Base-by-base conservation (phyloP, 2,797 vertebrate species). In the Myoxocephalus aenaeus region DNA sequence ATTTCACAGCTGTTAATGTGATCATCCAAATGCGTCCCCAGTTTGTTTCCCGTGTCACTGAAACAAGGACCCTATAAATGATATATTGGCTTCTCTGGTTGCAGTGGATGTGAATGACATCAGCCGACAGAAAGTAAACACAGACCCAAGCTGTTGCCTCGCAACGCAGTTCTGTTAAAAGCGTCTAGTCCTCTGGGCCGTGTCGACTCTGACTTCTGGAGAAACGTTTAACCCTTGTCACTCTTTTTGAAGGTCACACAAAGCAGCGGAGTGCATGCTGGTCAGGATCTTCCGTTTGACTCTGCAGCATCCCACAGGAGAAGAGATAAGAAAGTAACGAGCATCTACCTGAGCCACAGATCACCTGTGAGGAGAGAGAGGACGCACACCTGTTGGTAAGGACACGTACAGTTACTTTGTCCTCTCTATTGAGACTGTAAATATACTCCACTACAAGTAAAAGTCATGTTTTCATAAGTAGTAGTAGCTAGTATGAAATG, bases 371-470 rank as follows among this genome's bases (percentile, higher is more conserved):
- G 58, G 64, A 77, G 15, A 48, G 22, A 40, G 72, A 70, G 34
- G 56, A 67, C 61, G 38, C 70, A 58, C 65, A 73, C 20, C 85
- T 68, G 72, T 40, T 42, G 86, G 88, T 93, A 77, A 90, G 90
- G 85, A 18, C 40, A 79, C 13, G 4, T 22, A 42, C 34, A 20
- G 0, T 38, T 12, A 6, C 6, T 29, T 20, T 13, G 53, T 63
- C 12, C 1, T 42, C 6, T 76, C 17, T 5, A 14, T 17, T 66
- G 36, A 58, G 10, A 46, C 22, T 11, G 5, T 59, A 18, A 36
- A 58, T 20, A 58, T 59, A 36, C 27, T 53, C 48, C 48, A 51
- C 14, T 29, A 9, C 7, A 9, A 29, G 25, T 56, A 15, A 27
- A 58, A 58, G 29, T 58, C 29, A 6, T 38, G 12, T 3, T 27